Evolutionary conservation across 2,113 vertebrate genomes (phyloP), one percentile per base, ranked within the genome.

Genomic region (Tinamus guttatus): DNA sequence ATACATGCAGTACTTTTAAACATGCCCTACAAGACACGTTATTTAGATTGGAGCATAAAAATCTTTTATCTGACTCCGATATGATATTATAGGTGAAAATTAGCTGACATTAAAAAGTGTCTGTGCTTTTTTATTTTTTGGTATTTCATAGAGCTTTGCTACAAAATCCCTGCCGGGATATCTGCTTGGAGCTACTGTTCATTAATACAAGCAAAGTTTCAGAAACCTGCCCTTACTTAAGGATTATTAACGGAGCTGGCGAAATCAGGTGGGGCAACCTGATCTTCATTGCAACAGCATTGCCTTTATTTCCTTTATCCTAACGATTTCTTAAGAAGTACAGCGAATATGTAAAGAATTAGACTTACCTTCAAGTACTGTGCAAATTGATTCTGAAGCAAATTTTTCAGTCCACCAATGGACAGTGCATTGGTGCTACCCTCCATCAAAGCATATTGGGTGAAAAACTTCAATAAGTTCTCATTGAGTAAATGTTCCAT

Each of bases 401-500:
- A 76, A n/a, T 34, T 96, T 92, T 95, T 96, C 62, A 97, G 62
- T 62, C 96, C 97, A 28, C 0, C 68, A 8, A 95, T 89, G 62
- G 96, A 97, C 56, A 97, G 81, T 41, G 82, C 71, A 34, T 6
- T 85, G 54, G 92, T 95, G 52, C 95, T 97, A 30, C 97, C 96
- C 52, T 97, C 97, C 95, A 63, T 90, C 85, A 97, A 47, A 49
- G 96, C 96, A 62, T 94, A 97, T 68, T 97, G 82, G 28, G 97
- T 97, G 49, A 97, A 97, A 67, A 81, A 80, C 59, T 96, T 97
- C 87, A 97, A 71, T 52, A 97, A 94, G 41, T 97, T 88, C 5
- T 96, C 95, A 0, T 52, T 79, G 64, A 92, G 64, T 89, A 97
- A 67, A 52, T 89, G 62, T 60, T 94, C 96, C 97, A 97, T 97